A percentile compares a stretch with the other conserved stretches of the same genome.
Conservation (phyloP, 2,113 vertebrate genomes). For the Perca fluviatilis region DNA sequence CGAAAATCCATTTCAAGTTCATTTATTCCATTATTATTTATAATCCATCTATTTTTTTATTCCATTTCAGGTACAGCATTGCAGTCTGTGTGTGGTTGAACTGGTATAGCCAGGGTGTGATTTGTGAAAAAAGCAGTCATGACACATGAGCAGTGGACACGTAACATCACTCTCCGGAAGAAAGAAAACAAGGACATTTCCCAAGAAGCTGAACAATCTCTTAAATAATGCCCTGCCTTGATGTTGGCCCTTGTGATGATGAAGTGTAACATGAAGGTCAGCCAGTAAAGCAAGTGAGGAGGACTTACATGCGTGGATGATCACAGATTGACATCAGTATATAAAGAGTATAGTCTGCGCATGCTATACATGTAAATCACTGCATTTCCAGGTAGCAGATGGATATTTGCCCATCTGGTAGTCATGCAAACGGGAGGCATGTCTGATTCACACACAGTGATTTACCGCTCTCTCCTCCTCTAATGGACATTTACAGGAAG, state of each 20-base stretch:
- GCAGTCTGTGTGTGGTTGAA: too few species aligned
- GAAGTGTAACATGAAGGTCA: not conserved
- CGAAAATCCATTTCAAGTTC: too few species aligned
- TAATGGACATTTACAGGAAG: constrained; percentile 47
- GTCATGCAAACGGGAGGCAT: constrained; percentile 1
- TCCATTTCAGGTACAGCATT: too few species aligned
- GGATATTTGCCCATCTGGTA: constrained; percentile 24
- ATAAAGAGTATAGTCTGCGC: not conserved
- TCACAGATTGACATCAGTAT: not conserved
- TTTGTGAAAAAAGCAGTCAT: too few species aligned
- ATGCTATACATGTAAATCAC: not conserved
- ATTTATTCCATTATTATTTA: too few species aligned
- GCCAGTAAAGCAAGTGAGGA: not conserved
- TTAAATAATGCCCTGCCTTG: too few species aligned
- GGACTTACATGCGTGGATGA: not conserved
- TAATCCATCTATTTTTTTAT: too few species aligned
- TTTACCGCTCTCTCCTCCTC: constrained; percentile 24
- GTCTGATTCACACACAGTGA: constrained; percentile 41
- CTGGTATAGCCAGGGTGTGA: too few species aligned
- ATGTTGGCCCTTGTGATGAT: not conserved
- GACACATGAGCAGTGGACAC: too few species aligned
- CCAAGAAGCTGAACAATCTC: too few species aligned
- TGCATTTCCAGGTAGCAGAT: constrained; percentile 20
- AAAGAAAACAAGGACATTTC: too few species aligned
- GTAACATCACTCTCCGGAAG: too few species aligned